Percentiles rank a stretch among this genome's conserved stretches.
These are phyloP conservation scores for Myotis vivesi DNA, from an alignment of 2,797 vertebrate genomes.

Conservation along the genomic window DNA sequence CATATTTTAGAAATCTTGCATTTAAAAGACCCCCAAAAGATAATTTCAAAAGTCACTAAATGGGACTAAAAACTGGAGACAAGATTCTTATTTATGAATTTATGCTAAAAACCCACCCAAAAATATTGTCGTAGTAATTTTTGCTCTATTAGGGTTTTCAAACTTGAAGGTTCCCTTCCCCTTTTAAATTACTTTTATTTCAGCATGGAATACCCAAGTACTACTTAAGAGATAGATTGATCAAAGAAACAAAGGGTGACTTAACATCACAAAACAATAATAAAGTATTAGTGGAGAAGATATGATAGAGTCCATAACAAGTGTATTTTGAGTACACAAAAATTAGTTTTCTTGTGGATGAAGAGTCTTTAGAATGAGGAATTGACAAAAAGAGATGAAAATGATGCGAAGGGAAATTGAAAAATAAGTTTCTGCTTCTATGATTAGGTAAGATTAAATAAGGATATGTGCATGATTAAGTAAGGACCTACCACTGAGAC, in stretches of 20 bases:
- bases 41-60: slow-evolving; percentile 47
- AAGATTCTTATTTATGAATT: slow-evolving; percentile 32
- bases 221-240: slow-evolving; percentile 25
- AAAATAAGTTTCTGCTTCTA: slow-evolving; percentile 57
- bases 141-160: slow-evolving; percentile 17
- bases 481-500: slow-evolving; percentile 13
- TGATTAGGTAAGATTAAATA: slow-evolving; percentile 45
- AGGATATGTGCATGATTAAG: slow-evolving; percentile 52
- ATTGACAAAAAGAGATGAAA: slow-evolving; percentile 50
- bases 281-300: slow-evolving; percentile 21
- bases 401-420: slow-evolving; percentile 36
- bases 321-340: slow-evolving; percentile 63
- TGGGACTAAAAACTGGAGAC: slow-evolving; percentile 30
- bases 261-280: neutral
- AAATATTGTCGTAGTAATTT: slow-evolving; percentile 34
- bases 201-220: neutral
- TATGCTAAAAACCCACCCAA: slow-evolving; percentile 34
- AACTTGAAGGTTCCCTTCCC: neutral
- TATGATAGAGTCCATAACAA: neutral
- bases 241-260: slow-evolving; percentile 33
- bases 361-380: slow-evolving; percentile 42
- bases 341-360: slow-evolving; percentile 54
- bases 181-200: slow-evolving; percentile 47
- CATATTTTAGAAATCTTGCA: slow-evolving; percentile 24
- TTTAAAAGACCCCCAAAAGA: slow-evolving; percentile 46